Evolutionary conservation across 2,888 invertebrate species (phyloP).

Genomic region (Orgyia antiqua): DNA sequence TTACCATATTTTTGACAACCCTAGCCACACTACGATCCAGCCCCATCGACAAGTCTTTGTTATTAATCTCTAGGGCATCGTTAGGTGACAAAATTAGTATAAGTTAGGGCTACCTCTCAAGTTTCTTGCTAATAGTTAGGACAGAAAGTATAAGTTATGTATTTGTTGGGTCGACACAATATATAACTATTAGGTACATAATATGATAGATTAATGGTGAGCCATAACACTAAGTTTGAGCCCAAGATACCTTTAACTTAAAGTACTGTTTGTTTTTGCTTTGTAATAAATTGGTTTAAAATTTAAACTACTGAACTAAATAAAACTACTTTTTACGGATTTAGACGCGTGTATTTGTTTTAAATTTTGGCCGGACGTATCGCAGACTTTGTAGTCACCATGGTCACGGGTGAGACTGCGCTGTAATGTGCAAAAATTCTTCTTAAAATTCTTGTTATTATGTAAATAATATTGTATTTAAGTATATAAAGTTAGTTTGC

Average conservation of each 20-base stretch:
- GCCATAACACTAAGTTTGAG: neutral
- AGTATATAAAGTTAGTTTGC: no score
- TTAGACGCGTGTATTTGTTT: no score
- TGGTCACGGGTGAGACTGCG: no score
- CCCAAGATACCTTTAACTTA: no score
- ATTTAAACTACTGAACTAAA: neutral
- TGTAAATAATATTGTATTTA: no score
- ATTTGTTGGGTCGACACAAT: neutral
- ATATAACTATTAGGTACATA: neutral
- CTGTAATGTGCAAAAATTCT: no score
- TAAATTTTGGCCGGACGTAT: no score
- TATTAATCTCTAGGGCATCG: constrained; percentile 20
- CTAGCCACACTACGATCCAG: constrained; percentile 6
- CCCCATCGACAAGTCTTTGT: constrained; percentile 14
- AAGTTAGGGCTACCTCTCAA: constrained; percentile 16
- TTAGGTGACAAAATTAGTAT: constrained; percentile 18
- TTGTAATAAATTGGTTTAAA: neutral
- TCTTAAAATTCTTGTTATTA: no score
- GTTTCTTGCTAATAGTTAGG: constrained; percentile 14
- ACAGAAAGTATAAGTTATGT: constrained; percentile 17
- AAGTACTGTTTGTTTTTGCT: neutral
- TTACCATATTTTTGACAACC: constrained; percentile 1
- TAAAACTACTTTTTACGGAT: constrained; percentile 1
- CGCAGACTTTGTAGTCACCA: no score
- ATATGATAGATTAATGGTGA: neutral